Conservation (phyloP, 2,888 invertebrate species). For the Elysia crispata region DNA sequence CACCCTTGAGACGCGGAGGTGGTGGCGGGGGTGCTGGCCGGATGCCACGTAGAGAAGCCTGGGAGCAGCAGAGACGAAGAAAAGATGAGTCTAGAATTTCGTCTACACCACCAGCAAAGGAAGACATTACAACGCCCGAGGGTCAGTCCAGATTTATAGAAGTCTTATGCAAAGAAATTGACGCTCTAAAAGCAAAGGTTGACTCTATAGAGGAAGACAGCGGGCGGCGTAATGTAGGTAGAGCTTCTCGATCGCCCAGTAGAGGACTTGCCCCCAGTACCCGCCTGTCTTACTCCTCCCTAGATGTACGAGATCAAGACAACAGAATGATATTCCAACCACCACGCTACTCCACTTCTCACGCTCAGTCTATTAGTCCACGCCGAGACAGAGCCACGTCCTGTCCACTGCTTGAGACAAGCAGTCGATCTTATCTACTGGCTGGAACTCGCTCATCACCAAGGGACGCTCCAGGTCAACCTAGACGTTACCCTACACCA, state of each 20-base stretch:
- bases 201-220: conserved; percentile 59
- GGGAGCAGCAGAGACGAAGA: conserved; percentile 51
- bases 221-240: background rate
- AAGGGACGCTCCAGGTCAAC: background rate
- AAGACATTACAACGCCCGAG: conserved; percentile 30
- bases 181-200: conserved; percentile 66
- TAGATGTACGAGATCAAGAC: conserved; percentile 39
- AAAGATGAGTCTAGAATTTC: conserved; percentile 7
- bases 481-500: background rate
- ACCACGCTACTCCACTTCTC: background rate
- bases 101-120: background rate
- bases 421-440: conserved; percentile 16
- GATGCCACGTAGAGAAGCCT: conserved; percentile 55
- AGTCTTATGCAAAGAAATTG: conserved; percentile 61
- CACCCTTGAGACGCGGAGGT: conserved; percentile 40
- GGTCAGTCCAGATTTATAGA: conserved; percentile 53
- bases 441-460: conserved; percentile 21
- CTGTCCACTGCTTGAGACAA: conserved; percentile 35
- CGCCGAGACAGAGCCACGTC: conserved; percentile 22
- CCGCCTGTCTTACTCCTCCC: conserved; percentile 16
- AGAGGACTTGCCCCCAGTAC: background rate
- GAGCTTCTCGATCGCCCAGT: conserved; percentile 1
- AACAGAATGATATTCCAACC: conserved; percentile 30
- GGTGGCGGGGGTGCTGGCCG: conserved; percentile 49
- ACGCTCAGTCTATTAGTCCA: background rate